A percentile compares a stretch with the other conserved stretches of the same genome.
Conservation (phyloP, 2,113 vertebrate genomes). For the Mobula birostris region DNA sequence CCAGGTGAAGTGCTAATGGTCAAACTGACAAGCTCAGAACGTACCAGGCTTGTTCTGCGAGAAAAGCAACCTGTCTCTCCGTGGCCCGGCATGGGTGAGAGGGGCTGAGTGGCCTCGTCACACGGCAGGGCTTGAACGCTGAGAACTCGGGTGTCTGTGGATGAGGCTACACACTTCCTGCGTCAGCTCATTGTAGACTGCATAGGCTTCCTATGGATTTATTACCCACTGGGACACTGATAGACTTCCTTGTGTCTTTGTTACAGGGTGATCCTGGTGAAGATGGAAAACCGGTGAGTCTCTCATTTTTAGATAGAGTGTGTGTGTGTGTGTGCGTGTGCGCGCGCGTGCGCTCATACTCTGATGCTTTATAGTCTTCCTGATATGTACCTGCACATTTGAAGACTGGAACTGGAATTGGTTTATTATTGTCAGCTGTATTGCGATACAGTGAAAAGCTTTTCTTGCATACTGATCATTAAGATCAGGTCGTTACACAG, state of each 20-base stretch:
- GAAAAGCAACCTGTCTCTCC: neutral
- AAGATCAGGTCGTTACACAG: too few relatives aligned
- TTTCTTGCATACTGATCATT: too few relatives aligned
- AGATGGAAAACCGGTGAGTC: conserved; percentile 80
- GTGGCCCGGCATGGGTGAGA: too few relatives aligned
- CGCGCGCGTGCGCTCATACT: neutral
- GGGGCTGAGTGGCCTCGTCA: neutral
- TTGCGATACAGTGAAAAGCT: too few relatives aligned
- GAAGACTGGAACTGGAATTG: too few relatives aligned
- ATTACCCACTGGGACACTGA: neutral
- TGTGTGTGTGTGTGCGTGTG: too few relatives aligned
- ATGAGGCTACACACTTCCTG: too few relatives aligned
- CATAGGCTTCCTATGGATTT: neutral
- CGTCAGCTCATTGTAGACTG: neutral
- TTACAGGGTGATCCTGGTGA: conserved; percentile 83
- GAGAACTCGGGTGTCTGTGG: neutral
- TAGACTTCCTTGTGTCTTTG: neutral
- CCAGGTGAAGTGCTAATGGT: neutral
- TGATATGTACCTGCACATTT: neutral
- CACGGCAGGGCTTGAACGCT: neutral
- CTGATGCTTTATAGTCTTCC: neutral
- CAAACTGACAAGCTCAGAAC: neutral
- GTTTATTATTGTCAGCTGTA: too few relatives aligned
- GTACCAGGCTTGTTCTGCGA: neutral
- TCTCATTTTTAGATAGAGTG: neutral